phyloP scores from a whole-genome alignment of 2,888 invertebrate species.

The Oxyscelio sp. region DNA sequence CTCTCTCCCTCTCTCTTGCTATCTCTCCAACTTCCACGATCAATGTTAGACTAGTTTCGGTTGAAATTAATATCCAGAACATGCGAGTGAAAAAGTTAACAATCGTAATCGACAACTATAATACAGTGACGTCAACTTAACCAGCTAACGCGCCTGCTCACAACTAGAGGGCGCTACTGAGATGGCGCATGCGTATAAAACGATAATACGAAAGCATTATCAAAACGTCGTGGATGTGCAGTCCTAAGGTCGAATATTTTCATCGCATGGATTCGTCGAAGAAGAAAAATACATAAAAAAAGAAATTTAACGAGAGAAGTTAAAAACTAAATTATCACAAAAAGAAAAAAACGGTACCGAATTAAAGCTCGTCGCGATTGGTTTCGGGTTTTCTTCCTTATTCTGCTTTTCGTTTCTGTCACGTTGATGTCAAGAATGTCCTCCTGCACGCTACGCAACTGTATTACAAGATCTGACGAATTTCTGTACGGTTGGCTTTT shows the following conservation, averaged over 20 bases:
- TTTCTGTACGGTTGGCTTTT: too few species aligned
- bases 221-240: constrained; percentile 35
- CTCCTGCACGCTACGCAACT: background rate
- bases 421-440: background rate
- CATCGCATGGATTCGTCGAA: background rate
- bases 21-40: background rate
- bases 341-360: constrained; percentile 17
- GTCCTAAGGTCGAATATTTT: constrained; percentile 24
- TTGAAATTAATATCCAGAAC: constrained; percentile 37
- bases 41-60: constrained; percentile 67
- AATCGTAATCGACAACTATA: constrained; percentile 33
- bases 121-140: constrained; percentile 46
- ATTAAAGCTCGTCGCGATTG: constrained; percentile 15
- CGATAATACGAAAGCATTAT: constrained; percentile 53
- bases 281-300: background rate
- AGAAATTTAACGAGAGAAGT: background rate
- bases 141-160: background rate
- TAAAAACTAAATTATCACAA: constrained; percentile 18
- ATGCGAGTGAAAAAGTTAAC: constrained; percentile 31
- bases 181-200: constrained; percentile 33
- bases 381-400: constrained; percentile 2
- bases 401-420: background rate
- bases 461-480: too few species aligned
- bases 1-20: background rate
- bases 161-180: background rate